Evolutionary conservation across 1,140 invertebrate species (phyloP).

Genomic region (Drosophila truncata): DNA sequence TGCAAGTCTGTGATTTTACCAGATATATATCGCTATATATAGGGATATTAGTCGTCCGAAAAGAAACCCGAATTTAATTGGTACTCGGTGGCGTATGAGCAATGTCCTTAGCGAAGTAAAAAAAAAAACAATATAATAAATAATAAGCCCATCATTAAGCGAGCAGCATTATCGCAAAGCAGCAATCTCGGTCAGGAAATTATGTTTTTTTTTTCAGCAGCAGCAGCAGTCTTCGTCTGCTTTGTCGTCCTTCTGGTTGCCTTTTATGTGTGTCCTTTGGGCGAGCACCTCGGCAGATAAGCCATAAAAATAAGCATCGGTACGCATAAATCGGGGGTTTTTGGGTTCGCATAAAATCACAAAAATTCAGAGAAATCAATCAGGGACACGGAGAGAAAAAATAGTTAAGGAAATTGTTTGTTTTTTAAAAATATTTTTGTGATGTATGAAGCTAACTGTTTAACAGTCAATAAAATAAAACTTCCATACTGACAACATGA

Average conservation of each 20-base stretch:
- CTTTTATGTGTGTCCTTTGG: conserved; percentile 54
- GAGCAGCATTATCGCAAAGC: conserved; percentile 56
- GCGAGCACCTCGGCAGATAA: conserved; percentile 73
- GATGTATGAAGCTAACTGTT: too few relatives aligned
- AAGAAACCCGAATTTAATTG: conserved; percentile 65
- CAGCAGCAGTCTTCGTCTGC: conserved; percentile 5
- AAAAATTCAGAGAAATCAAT: conserved; percentile 59
- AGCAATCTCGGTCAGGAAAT: conserved; percentile 76
- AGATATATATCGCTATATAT: conserved; percentile 22
- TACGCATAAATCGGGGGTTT: conserved; percentile 64
- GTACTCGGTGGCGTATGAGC: conserved; percentile 71
- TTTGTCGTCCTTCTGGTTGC: conserved; percentile 15
- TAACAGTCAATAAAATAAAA: too few relatives aligned
- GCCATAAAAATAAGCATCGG: conserved; percentile 75
- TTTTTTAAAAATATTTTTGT: background rate
- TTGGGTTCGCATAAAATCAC: conserved; percentile 26
- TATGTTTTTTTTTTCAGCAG: conserved; percentile 60
- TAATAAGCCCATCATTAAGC: conserved; percentile 77
- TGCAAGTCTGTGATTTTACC: conserved; percentile 50
- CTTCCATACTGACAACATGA: background rate
- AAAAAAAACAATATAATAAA: conserved; percentile 66
- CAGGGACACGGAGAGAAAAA: conserved; percentile 34
- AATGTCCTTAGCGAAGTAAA: conserved; percentile 47
- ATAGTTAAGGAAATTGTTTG: accelerated
- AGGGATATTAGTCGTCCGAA: conserved; percentile 4